Conservation (phyloP, 2,113 vertebrate genomes). For the Zosterops borbonicus region DNA sequence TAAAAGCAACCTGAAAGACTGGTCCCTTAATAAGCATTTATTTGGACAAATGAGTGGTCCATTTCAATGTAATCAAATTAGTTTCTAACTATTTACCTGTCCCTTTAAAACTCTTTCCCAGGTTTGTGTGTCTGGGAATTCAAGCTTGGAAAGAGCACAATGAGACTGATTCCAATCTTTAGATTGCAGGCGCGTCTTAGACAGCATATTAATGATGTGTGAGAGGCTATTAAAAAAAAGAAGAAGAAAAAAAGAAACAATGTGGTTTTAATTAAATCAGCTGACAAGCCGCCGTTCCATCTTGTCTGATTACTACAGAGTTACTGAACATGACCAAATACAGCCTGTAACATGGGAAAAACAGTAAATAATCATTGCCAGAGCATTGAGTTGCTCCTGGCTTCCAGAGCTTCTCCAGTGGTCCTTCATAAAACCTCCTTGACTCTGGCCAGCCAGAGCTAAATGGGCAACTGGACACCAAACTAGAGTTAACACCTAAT, state of each 20-base stretch:
- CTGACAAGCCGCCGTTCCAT: slow-evolving; percentile 44
- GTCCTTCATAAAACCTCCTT: neutral
- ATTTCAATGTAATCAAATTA: slow-evolving; percentile 59
- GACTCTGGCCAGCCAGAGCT: neutral
- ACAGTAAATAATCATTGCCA: slow-evolving; percentile 29
- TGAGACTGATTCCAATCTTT: slow-evolving; percentile 63
- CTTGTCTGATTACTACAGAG: slow-evolving; percentile 55
- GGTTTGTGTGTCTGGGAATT: slow-evolving; percentile 63
- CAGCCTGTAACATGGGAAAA: slow-evolving; percentile 21
- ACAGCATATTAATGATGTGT: slow-evolving; percentile 63
- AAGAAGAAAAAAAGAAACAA: neutral
- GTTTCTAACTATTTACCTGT: slow-evolving; percentile 56
- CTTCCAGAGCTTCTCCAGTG: neutral
- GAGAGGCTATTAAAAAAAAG: slow-evolving; percentile 45
- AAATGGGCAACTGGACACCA: neutral
- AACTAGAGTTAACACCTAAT: neutral
- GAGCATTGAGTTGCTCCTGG: neutral
- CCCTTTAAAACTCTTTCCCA: slow-evolving; percentile 63
- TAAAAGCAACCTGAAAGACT: slow-evolving; percentile 59
- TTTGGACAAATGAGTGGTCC: slow-evolving; percentile 46
- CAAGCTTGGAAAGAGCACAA: slow-evolving; percentile 54
- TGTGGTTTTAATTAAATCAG: slow-evolving; percentile 66
- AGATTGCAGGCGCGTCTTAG: slow-evolving; percentile 50
- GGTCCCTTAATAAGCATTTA: slow-evolving; percentile 46
- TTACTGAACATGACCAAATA: slow-evolving; percentile 50